A percentile compares a stretch with the other conserved stretches of the same genome.
phyloP scores from a whole-genome alignment of 2,888 invertebrate species.

The Xestia rhomboidea region DNA sequence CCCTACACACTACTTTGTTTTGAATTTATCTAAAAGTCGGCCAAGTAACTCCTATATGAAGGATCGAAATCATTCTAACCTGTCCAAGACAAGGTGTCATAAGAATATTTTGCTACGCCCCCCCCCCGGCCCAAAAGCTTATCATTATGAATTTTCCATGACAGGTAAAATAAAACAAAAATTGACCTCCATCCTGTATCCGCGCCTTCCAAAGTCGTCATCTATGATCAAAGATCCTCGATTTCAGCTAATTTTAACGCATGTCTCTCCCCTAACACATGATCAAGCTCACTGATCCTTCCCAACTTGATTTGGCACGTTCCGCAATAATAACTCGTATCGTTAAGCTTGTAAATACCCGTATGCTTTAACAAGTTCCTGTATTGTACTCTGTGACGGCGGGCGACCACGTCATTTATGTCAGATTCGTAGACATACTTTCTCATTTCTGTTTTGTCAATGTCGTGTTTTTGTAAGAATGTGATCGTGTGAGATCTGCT shows the following conservation, averaged over 20 bases:
- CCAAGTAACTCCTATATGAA: no score
- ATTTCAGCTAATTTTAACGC: background rate
- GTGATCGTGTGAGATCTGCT: background rate
- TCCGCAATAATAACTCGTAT: background rate
- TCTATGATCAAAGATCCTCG: background rate
- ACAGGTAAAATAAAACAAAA: no score
- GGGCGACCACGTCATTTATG: background rate
- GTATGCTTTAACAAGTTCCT: slow-evolving; percentile 13
- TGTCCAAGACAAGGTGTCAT: no score
- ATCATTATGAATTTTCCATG: no score
- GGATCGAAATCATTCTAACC: no score
- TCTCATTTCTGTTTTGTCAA: background rate
- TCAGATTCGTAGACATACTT: slow-evolving; percentile 1
- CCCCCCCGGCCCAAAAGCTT: no score
- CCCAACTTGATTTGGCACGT: background rate
- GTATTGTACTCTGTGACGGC: background rate
- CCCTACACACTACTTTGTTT: no score
- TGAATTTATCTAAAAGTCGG: no score
- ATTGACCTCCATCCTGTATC: no score
- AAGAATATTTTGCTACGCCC: no score
- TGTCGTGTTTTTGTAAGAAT: background rate
- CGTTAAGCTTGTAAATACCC: background rate
- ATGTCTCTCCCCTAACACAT: slow-evolving; percentile 18
- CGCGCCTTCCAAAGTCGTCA: no score
- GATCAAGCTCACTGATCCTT: slow-evolving; percentile 11